Base-by-base conservation (phyloP, 1,140 invertebrate genomes). In the Lepidostoma basale region DNA sequence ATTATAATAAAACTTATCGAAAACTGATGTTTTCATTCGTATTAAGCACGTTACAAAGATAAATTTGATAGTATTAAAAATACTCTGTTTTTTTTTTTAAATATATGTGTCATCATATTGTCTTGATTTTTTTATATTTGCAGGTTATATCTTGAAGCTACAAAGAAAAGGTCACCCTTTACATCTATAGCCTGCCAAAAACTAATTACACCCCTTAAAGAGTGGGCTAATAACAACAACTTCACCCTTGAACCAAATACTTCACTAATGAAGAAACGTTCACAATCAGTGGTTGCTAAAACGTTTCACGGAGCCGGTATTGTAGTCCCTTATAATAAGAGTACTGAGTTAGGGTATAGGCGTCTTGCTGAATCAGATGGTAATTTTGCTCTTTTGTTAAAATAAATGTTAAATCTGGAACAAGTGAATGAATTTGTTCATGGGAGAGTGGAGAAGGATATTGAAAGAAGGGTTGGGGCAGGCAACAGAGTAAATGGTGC, bases 281-380 rank as follows among this genome's bases (percentile, higher is more conserved):
- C 90, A 23, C 89, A 86, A 70, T 87, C 87, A 67, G 85, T 89
- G n/a, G 88, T 95, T 1, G 81, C 90, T 23, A 90, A 88, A 77
- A 91, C 89, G 23, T 93, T 97, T 71, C 93, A 97, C 79, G 87
- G 87, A 67, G 89, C 90, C 68, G 96, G 96, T 1, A 90, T 98
- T 76, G 92, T 96, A 33, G 95, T 97, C 3, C 94, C 94, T 1
- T 91, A 90, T 65, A 85, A 95, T 75, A 89, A 89, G 68, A 91
- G 91, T 77, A 89, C 89, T 2, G 83, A 92, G 74, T 75, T 95
- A 5, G 94, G 94, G 1, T 96, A 96, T 73, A 85, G 94, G 67
- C 84, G 87, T 58, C 81, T 96, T 5, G 85, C 86, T 65, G 89
- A 90, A 73, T 90, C 85, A 45, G 86, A 93, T 80, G 86, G 92